Conservation (phyloP, 2,113 vertebrate species). For the Pangasianodon hypophthalmus region DNA sequence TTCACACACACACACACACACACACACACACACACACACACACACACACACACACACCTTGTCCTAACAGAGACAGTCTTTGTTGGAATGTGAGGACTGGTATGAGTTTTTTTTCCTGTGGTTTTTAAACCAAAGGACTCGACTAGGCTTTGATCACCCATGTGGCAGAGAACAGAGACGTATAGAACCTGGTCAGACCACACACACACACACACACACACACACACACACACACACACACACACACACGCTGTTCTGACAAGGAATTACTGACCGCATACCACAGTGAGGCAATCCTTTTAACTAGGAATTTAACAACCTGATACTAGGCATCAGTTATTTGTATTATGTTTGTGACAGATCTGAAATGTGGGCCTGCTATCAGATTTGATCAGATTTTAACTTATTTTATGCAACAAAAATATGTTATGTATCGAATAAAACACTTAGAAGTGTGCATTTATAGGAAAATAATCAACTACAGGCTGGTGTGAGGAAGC, state of each 20-base stretch:
- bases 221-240: neutral
- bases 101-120: conserved; percentile 31
- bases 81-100: conserved; percentile 39
- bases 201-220: conserved; percentile 15
- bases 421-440: neutral
- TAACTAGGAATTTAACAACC: neutral
- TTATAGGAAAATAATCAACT: neutral
- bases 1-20: neutral
- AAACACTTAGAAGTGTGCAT: neutral
- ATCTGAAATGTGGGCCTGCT: neutral
- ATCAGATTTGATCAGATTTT: neutral
- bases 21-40: neutral
- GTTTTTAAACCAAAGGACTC: neutral
- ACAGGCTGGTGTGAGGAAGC: neutral
- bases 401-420: neutral
- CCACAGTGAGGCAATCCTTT: neutral
- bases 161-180: conserved; percentile 19
- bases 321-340: neutral
- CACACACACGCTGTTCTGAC: neutral
- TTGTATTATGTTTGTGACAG: neutral
- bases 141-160: conserved; percentile 45
- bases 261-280: neutral
- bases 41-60: conserved; percentile 8
- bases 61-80: conserved; percentile 38
- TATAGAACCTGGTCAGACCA: conserved; percentile 12